Percentiles rank a stretch among this genome's conserved stretches.
Conservation (phyloP, 2,888 invertebrate species). For the Acleris cristana region DNA sequence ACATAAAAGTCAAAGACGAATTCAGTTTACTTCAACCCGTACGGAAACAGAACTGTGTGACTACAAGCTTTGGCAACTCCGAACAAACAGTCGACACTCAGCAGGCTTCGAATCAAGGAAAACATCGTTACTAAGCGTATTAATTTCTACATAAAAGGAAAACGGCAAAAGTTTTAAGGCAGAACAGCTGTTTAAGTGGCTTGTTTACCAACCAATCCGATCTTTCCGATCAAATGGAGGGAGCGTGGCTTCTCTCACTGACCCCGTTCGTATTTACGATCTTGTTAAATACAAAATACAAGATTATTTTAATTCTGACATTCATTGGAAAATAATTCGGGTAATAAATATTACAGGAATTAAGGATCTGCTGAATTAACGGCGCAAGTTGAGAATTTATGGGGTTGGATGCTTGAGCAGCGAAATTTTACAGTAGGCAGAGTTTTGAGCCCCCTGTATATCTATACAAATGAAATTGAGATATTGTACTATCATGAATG, state of each 20-base stretch:
- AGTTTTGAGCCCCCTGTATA: conserved; percentile 5
- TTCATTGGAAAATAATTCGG: conserved; percentile 24
- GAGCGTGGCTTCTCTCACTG: conserved; percentile 9
- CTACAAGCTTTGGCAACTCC: too few species aligned
- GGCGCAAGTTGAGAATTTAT: conserved; percentile 21
- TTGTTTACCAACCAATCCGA: conserved; percentile 22
- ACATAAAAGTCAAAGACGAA: too few species aligned
- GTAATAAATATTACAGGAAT: conserved; percentile 20
- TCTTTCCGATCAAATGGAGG: conserved; percentile 5
- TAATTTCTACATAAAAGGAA: conserved; percentile 25
- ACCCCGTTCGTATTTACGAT: conserved; percentile 12
- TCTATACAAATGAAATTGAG: neutral
- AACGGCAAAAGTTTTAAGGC: conserved; percentile 29
- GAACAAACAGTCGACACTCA: too few species aligned
- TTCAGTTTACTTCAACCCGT: too few species aligned
- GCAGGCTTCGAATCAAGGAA: conserved; percentile 4
- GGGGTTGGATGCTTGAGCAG: conserved; percentile 2
- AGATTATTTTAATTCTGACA: conserved; percentile 22
- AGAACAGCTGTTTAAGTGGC: conserved; percentile 28
- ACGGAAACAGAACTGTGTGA: too few species aligned
- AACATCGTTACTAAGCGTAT: conserved; percentile 24
- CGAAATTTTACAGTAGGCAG: conserved; percentile 1
- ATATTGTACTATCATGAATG: too few species aligned
- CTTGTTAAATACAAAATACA: conserved; percentile 11
- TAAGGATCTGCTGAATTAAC: conserved; percentile 23